A percentile compares a stretch with the other conserved stretches of the same genome.
phyloP scores from a whole-genome alignment of 1,140 invertebrate genomes.

The Drosophila leontia region DNA sequence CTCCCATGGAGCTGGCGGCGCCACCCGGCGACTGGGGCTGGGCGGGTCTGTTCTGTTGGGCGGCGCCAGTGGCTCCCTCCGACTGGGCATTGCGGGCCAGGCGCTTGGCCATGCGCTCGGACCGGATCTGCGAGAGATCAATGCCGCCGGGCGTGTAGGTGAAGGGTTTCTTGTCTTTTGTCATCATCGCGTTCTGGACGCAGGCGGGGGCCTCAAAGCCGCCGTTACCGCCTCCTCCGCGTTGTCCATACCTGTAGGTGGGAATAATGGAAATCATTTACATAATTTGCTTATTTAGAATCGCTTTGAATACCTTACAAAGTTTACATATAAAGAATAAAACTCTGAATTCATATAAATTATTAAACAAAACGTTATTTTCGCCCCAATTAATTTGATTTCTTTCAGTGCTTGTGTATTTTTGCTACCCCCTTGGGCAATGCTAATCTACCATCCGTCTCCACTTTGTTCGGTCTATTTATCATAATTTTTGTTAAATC shows the following conservation, averaged over 20 bases:
- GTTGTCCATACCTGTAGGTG: conserved; percentile 72
- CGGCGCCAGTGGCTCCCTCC: conserved; percentile 85
- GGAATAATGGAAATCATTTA: conserved; percentile 4
- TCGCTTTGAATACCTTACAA: neutral
- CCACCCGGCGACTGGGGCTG: conserved; percentile 74
- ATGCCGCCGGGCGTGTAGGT: conserved; percentile 97
- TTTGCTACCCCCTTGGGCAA: conserved; percentile 37
- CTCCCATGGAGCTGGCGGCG: conserved; percentile 71
- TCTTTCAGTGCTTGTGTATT: conserved; percentile 29
- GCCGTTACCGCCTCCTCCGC: conserved; percentile 69
- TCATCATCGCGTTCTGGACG: conserved; percentile 97
- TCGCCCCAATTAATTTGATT: conserved; percentile 1
- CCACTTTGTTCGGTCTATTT: conserved; percentile 52
- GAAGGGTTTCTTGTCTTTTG: conserved; percentile 97
- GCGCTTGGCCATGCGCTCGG: conserved; percentile 94
- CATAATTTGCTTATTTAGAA: neutral
- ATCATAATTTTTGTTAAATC: conserved; percentile 65
- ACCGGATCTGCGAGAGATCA: conserved; percentile 95
- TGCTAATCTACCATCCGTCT: conserved; percentile 57
- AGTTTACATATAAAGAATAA: neutral
- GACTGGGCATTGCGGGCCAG: conserved; percentile 86
- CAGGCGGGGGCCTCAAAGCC: conserved; percentile 92
- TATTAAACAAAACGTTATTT: neutral
- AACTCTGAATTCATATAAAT: neutral
- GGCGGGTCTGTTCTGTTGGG: conserved; percentile 82